Percentiles rank a stretch among this genome's conserved stretches.
phyloP scores from a whole-genome alignment of 2,113 vertebrate genomes.

The Chlorocebus sabaeus region DNA sequence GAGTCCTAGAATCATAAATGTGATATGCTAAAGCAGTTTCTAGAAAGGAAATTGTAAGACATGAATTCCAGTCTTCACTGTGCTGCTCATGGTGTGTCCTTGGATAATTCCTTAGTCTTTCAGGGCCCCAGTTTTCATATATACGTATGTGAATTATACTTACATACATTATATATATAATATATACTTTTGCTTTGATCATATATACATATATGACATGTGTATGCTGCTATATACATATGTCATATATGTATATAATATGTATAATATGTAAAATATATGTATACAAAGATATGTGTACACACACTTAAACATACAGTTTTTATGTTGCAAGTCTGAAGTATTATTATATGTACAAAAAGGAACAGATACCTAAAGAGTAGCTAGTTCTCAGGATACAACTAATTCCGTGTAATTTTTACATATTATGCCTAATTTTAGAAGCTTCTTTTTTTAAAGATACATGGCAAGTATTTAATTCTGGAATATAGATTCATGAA shows the following conservation, averaged over 20 bases:
- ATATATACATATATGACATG: no score
- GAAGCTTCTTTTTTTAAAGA: slow-evolving; percentile 32
- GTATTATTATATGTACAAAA: background rate
- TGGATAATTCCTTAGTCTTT: slow-evolving; percentile 20
- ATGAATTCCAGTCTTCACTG: background rate
- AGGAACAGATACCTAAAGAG: background rate
- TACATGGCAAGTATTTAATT: slow-evolving; percentile 23
- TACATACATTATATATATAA: no score
- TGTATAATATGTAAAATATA: no score
- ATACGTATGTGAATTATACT: no score
- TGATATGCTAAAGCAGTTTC: slow-evolving; percentile 36
- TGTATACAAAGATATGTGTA: no score
- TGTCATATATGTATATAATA: no score
- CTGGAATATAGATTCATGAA: slow-evolving; percentile 24
- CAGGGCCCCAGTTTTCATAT: background rate
- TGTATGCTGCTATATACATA: no score
- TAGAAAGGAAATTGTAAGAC: slow-evolving; percentile 38
- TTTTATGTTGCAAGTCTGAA: slow-evolving; percentile 25
- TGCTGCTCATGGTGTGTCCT: background rate
- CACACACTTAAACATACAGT: background rate
- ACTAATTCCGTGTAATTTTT: background rate
- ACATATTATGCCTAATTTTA: background rate
- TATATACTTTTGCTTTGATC: no score
- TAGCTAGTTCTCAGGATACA: slow-evolving; percentile 8
- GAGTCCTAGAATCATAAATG: slow-evolving; percentile 45